Base-by-base conservation (phyloP, 1,140 invertebrate species). In the Andrena cerasifolii region DNA sequence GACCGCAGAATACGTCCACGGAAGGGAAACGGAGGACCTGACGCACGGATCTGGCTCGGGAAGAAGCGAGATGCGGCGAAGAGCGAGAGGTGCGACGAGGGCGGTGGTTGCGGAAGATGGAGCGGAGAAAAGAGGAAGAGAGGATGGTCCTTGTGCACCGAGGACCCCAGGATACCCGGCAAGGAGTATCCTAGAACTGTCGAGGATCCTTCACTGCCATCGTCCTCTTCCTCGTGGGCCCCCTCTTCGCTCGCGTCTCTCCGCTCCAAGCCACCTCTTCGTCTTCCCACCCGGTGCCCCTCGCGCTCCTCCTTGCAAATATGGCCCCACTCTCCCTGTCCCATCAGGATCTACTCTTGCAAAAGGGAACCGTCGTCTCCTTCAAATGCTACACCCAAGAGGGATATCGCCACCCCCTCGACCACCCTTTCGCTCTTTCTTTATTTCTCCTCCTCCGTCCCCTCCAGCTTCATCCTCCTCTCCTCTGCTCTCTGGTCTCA, bases 181-280 rank as follows among this genome's bases (percentile, higher is more conserved):
- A 86, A 90, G 88, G 89, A 92, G 90, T 90, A 92, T 92, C 91
- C 90, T 90, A 92, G 90, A 92, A 86, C 86, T 82, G 85, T 92
- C 80, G 90, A 92, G 91, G 87, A 92, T 91, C 61, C 90, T 92
- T 92, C 90, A 91, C 86, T 86, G 82, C 80, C 89, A 86, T 90
- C 87, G 82, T 77, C 82, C 78, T 84, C 83, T 83, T 78, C 82
- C 74, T 80, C 74, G 58, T 79, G 63, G 43, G 36, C 40, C 36
- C 68, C 36, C 24, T 31, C 63, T 51, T 45, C 63, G 53, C 54
- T 66, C 61, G 43, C 71, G 65, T 51, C 26, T 65, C n/a, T n/a
- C n/a, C n/a, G n/a, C n/a, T n/a, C n/a, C n/a, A n/a, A n/a, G n/a
- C n/a, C n/a, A n/a, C 31, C 43, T 51, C 21, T 51, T 56, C 36